Conservation (phyloP, 2,797 vertebrate species). For the Hypotaenidia okinawae region DNA sequence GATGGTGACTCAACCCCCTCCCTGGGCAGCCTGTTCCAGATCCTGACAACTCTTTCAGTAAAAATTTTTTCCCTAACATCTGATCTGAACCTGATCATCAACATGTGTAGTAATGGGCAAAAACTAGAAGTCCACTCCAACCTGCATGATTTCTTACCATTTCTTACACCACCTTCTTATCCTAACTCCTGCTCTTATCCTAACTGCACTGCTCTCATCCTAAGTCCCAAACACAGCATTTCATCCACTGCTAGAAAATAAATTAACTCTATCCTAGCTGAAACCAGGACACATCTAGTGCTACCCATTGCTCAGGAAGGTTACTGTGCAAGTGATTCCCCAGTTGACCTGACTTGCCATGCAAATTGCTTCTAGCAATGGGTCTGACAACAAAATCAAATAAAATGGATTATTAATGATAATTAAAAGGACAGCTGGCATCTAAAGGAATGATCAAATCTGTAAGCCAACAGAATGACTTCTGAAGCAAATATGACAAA, state of each 20-base stretch:
- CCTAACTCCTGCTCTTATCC: too few relatives aligned
- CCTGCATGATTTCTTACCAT: too few relatives aligned
- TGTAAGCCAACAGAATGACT: not conserved
- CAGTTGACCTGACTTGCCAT: not conserved
- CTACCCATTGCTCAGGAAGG: not conserved
- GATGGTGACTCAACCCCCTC: too few relatives aligned
- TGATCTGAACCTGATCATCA: not conserved
- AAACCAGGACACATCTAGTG: not conserved
- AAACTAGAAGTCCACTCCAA: not conserved
- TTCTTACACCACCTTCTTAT: too few relatives aligned
- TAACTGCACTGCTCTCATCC: too few relatives aligned
- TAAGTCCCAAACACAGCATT: too few relatives aligned
- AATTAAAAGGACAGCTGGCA: not conserved
- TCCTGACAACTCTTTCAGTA: too few relatives aligned
- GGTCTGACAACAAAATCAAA: not conserved
- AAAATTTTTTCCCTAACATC: too few relatives aligned
- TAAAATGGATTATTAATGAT: not conserved
- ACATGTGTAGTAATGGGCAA: not conserved
- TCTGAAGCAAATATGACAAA: constrained; percentile 2
- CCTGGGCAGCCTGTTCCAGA: too few relatives aligned
- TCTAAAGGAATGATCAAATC: not conserved
- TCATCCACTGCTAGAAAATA: too few relatives aligned
- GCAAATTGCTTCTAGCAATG: not conserved
- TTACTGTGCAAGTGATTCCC: not conserved
- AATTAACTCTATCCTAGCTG: too few relatives aligned